Conservation (phyloP, 2,797 vertebrate genomes). For the Lagocephalus sceleratus region DNA sequence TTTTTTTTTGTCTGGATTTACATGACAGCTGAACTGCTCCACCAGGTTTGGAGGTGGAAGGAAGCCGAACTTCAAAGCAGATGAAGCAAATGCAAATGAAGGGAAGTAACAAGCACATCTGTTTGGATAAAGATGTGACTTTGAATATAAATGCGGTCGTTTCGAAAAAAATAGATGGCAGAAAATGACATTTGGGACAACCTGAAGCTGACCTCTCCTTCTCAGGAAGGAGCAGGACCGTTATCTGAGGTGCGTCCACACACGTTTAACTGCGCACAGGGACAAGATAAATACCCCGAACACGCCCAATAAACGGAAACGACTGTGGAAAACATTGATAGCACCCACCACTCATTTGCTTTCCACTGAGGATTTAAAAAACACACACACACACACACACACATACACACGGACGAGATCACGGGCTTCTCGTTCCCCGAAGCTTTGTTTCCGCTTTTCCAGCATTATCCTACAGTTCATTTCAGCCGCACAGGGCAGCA, state of each 20-base stretch:
- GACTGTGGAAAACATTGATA: conserved; percentile 11
- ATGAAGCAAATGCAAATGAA: conserved; percentile 54
- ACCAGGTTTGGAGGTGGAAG: conserved; percentile 23
- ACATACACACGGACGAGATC: no score
- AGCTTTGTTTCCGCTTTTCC: conserved; percentile 54
- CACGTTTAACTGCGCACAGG: background rate
- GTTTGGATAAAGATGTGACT: conserved; percentile 35
- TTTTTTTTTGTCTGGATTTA: no score
- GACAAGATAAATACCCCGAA: conserved; percentile 3
- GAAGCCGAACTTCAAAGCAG: conserved; percentile 33
- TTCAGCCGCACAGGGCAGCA: conserved; percentile 53
- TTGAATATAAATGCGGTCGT: conserved; percentile 43
- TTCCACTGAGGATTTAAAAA: background rate
- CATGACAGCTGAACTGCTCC: conserved; percentile 40
- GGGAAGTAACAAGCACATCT: conserved; percentile 46
- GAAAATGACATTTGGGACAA: background rate
- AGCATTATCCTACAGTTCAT: conserved; percentile 34
- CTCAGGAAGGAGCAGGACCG: conserved; percentile 20
- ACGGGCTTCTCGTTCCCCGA: background rate
- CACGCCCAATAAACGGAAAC: background rate
- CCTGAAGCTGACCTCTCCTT: background rate
- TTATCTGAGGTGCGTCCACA: conserved; percentile 54
- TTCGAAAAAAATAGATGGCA: conserved; percentile 3
- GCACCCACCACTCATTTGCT: background rate
- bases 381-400: no score